Evolutionary conservation across 1,140 invertebrate genomes (phyloP), one percentile per base, ranked within the genome.

Genomic region (Conus ventricosus): DNA sequence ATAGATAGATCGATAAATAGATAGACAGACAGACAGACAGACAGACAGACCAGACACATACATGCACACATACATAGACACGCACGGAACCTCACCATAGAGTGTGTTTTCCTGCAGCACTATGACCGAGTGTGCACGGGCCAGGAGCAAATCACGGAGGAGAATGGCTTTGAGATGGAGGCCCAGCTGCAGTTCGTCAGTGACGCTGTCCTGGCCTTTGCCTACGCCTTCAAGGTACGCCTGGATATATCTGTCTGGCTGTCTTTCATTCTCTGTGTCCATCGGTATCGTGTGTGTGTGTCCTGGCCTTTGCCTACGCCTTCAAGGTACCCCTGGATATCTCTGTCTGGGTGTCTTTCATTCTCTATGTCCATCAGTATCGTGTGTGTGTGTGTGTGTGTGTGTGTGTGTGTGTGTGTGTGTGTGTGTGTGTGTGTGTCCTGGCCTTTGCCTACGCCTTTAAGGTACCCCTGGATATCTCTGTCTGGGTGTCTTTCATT

Each of bases 121-220:
- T 93, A 93, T 90, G 91, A 91, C 39, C 88, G 17, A 11, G 88
- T 88, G 7, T 94, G 94, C 81, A 93, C 92, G 5, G 93, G 93
- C n/a, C 60, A 91, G 6, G 93, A 94, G 75, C 67, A 60, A 6
- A 89, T 93, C 27, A 63, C 80, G 84, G 71, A 90, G 13, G 85
- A 90, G 8, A 84, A 88, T n/a, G 88, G 88, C 27, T 97, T 97
- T 91, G 96, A 96, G 90, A 97, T 98, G 93, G 98, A 98, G 93
- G 97, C 97, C 13, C 98, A 98, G 95, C 97, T 98, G 20, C 97
- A 98, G 92, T 98, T 98, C 94, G 97, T 98, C 60, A 97, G 98
- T 63, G 97, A 98, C 94, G 97, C 97, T 55, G 97, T 98, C 8
- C 97, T 97, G 94, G 97, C 98, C 0, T 97, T 98, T 93, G 98